Base-by-base conservation (phyloP, 2,888 invertebrate species). In the Neelides folsomi region DNA sequence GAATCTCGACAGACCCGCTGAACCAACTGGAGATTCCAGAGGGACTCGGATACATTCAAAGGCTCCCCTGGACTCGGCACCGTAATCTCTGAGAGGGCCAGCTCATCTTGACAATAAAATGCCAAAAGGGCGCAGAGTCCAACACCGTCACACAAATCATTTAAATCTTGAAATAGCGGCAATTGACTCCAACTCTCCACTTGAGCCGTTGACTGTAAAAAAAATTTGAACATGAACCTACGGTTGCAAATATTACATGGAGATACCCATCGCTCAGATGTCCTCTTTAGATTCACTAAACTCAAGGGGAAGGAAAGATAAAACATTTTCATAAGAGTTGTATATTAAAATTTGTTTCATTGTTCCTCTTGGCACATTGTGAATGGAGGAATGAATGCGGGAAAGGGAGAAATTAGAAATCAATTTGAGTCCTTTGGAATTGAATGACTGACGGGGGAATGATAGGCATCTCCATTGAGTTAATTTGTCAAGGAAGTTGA, bases 61-160 rank as follows among this genome's bases (percentile, higher is more conserved):
- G 59, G 58, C 47, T 62, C 62, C 20, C 62, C 62, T 39, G 62
- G 60, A 53, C 53, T 53, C 39, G 62, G 64, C 35, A 62, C 56
- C 41, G 66, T 65, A 51, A 82, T 77, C 69, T 80, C 83, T 69
- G 74, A 78, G 78, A 84, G 82, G 58, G 79, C 77, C 63, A 87
- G 72, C 66, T 81, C 80, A 64, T 82, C 79, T 45, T 86, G 86
- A 70, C 92, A 92, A 75, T 94, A 93, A 74, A 87, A 89, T 52
- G 88, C 84, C 63, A 93, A 79, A 49, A 93, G 77, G 40, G 86
- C 83, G 57, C 88, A 87, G 59, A 94, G 73, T 53, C 84, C 85
- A 41, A 88, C 86, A 59, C 94, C 93, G 72, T 93, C 92, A 72
- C 87, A 86, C 56, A 93, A 75, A 69, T 93, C 90, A 68, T 83